Evolutionary conservation across 2,888 invertebrate genomes (phyloP).

Genomic region (Alloplasta piceator): DNA sequence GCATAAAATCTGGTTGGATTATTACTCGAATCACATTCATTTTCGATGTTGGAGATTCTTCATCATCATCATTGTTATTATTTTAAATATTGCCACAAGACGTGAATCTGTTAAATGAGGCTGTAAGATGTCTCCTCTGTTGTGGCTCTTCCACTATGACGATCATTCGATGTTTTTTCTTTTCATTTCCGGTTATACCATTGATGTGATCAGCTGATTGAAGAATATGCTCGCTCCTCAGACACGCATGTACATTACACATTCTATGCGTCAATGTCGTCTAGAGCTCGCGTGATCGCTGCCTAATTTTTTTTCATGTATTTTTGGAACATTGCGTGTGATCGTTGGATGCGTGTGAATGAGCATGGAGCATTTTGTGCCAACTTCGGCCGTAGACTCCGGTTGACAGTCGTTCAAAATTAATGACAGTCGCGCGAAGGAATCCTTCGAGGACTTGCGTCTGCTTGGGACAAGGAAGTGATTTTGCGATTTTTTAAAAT

Average conservation of each 20-base stretch:
- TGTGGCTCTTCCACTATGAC: neutral
- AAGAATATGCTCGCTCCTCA: neutral
- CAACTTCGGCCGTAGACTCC: no score
- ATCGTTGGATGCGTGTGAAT: neutral
- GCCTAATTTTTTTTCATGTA: neutral
- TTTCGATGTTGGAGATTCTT: conserved; percentile 27
- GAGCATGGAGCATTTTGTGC: no score
- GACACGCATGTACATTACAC: neutral
- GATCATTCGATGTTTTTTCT: neutral
- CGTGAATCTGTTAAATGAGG: neutral
- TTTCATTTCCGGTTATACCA: conserved; percentile 37
- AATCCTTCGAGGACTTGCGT: no score
- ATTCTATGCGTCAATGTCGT: no score
- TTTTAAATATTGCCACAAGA: neutral
- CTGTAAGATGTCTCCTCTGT: neutral
- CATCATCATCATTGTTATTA: no score
- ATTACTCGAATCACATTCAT: conserved; percentile 40
- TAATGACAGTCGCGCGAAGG: no score
- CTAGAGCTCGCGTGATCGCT: conserved; percentile 9
- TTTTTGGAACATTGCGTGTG: conserved; percentile 22
- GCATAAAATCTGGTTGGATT: conserved; percentile 34
- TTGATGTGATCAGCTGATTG: conserved; percentile 6
- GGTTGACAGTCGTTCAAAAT: no score
- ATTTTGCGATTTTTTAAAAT: no score
- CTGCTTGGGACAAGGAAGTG: no score